Conservation (phyloP, 2,888 invertebrate species). For the Achlya flavicornis region DNA sequence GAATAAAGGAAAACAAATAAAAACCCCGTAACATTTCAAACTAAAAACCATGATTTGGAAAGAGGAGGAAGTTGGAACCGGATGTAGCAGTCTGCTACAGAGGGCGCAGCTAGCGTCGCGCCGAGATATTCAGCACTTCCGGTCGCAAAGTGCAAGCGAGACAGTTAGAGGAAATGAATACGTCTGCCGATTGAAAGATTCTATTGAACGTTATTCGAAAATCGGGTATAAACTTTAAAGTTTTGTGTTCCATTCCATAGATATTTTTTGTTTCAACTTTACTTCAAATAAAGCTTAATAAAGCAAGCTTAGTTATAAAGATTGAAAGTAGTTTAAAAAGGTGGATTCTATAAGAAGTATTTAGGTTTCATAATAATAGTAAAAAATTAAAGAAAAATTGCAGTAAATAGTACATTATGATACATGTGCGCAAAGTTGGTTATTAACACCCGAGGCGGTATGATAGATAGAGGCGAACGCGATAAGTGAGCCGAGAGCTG, state of each 20-base stretch:
- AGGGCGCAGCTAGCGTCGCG: slow-evolving; percentile 53
- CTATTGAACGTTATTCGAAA: slow-evolving; percentile 44
- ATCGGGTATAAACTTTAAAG: slow-evolving; percentile 22
- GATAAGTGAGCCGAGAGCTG: no score
- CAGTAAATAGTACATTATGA: no score
- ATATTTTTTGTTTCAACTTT: background rate
- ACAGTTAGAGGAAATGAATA: slow-evolving; percentile 66
- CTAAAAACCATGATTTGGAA: slow-evolving; percentile 64
- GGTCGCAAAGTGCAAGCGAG: slow-evolving; percentile 47
- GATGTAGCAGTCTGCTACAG: slow-evolving; percentile 71
- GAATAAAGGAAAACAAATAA: slow-evolving; percentile 44
- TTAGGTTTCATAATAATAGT: no score
- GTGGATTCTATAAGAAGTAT: no score
- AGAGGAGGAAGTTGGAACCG: slow-evolving; percentile 69
- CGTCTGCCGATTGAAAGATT: slow-evolving; percentile 60
- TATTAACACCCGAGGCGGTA: no score
- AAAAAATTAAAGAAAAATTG: no score
- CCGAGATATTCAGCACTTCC: slow-evolving; percentile 71
- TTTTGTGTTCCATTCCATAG: background rate
- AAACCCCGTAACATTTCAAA: slow-evolving; percentile 45
- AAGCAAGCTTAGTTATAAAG: no score
- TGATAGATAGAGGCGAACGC: no score
- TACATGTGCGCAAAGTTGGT: no score
- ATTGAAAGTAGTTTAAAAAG: no score
- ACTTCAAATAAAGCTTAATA: no score